phyloP scores from a whole-genome alignment of 2,888 invertebrate species.

The Leptinotarsa juncta region DNA sequence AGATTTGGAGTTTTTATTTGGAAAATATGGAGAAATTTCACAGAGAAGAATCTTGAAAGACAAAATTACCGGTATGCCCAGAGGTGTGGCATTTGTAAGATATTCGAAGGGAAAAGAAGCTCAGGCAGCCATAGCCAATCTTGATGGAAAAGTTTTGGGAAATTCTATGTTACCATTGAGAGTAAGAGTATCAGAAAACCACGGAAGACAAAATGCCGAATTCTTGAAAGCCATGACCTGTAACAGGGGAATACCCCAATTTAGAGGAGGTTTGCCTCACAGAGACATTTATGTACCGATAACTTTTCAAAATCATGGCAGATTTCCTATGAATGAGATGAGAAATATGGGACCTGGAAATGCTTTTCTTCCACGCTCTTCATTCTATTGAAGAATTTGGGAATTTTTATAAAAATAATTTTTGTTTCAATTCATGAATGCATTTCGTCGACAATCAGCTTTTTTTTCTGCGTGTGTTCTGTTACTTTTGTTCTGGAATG shows the following conservation, averaged over 20 bases:
- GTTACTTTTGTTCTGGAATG: constrained; percentile 33
- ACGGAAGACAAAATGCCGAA: constrained; percentile 82
- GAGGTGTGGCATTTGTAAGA: constrained; percentile 93
- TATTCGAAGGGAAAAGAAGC: constrained; percentile 91
- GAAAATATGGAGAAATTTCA: constrained; percentile 89
- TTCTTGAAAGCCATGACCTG: constrained; percentile 64
- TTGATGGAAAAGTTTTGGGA: constrained; percentile 87
- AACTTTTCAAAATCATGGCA: constrained; percentile 50
- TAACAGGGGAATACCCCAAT: constrained; percentile 53
- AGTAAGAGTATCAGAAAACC: constrained; percentile 84
- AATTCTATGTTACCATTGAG: constrained; percentile 86
- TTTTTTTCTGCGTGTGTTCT: constrained; percentile 30
- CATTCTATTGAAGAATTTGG: constrained; percentile 53
- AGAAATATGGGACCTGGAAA: constrained; percentile 62
- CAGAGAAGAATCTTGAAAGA: constrained; percentile 92
- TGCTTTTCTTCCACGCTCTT: constrained; percentile 59
- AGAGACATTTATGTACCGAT: constrained; percentile 51
- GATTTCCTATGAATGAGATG: constrained; percentile 50
- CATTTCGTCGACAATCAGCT: constrained; percentile 42
- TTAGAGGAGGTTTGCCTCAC: constrained; percentile 53
- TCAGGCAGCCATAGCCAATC: constrained; percentile 85
- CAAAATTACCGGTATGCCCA: constrained; percentile 86
- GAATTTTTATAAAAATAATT: constrained; percentile 29
- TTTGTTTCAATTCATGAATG: constrained; percentile 40
- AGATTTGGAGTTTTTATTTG: constrained; percentile 86